Conservation (phyloP, 2,113 vertebrate species). For the Mormyrus iriodes region DNA sequence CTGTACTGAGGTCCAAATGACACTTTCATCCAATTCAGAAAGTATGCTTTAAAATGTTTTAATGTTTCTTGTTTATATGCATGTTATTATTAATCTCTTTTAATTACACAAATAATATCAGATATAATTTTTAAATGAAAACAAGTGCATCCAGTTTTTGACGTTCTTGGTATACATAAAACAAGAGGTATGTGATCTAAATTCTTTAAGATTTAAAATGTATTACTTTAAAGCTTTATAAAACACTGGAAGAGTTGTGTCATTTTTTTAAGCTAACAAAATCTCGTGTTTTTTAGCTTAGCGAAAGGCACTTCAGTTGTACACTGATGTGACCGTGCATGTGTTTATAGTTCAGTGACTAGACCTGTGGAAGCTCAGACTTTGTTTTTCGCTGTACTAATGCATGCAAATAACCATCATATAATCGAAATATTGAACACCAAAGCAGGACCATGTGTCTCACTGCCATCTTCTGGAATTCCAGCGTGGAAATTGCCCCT, state of each 20-base stretch:
- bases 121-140: neutral
- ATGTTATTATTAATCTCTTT: neutral
- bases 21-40: neutral
- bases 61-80: neutral
- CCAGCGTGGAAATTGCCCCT: constrained; percentile 57
- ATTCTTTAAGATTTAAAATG: neutral
- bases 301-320: neutral
- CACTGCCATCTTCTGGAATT: constrained; percentile 30
- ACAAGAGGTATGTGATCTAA: neutral
- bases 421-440: constrained; percentile 42
- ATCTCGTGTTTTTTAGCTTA: neutral
- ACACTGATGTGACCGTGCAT: neutral
- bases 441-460: constrained; percentile 60
- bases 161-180: neutral
- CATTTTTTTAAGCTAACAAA: neutral
- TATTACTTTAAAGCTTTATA: neutral
- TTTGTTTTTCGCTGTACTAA: constrained; percentile 17
- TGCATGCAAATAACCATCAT: constrained; percentile 42
- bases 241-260: neutral
- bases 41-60: neutral
- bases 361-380: neutral
- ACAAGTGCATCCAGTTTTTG: neutral
- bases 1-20: neutral
- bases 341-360: neutral
- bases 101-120: neutral